Evolutionary conservation across 2,113 vertebrate genomes (phyloP), one percentile per base, ranked within the genome.

Genomic region (Mola mola): DNA sequence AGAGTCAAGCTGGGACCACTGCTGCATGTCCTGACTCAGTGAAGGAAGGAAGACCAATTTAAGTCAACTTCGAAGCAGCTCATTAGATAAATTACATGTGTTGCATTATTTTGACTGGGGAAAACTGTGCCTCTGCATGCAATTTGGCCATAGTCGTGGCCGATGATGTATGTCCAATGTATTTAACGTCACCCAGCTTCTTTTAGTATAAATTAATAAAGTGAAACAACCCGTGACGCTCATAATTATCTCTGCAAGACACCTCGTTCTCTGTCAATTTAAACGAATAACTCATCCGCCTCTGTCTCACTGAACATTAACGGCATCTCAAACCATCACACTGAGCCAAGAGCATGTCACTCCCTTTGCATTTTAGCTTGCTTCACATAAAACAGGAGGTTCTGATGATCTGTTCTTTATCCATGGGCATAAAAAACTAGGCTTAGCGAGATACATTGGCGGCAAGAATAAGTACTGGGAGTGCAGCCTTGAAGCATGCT

Each of bases 71-170:
- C 68, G 74, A 81, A 81, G 78, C 64, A 57, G 64, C 77, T 83
- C 76, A 85, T 83, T 72, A 76, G 72, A 83, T 82, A 75, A 83
- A 87, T 82, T 82, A 72, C 73, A 81, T 68, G 75, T 83, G 66
- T 72, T 82, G 58, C 68, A 66, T 74, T 81, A 81, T 72, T 83
- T 80, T 42, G 31, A 56, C 70, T 26, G 36, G 71, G 73, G 70
- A 75, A 72, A 73, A 72, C 38, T 79, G 34, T 71, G 41, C 44
- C 53, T 46, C 62, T 55, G 52, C 61, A 13, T 69, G 59, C 72
- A 81, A 72, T 79, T 72, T 79, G 66, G 58, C 58, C 75, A 44
- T 55, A 72, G 79, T 82, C 67, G 55, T 65, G 62, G 82, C 66
- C 79, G 51, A n/a, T 61, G 69, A 79, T 79, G 58, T 75, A 61